phyloP scores from a whole-genome alignment of 2,797 vertebrate genomes.

The Oceanodroma leucorhoa region DNA sequence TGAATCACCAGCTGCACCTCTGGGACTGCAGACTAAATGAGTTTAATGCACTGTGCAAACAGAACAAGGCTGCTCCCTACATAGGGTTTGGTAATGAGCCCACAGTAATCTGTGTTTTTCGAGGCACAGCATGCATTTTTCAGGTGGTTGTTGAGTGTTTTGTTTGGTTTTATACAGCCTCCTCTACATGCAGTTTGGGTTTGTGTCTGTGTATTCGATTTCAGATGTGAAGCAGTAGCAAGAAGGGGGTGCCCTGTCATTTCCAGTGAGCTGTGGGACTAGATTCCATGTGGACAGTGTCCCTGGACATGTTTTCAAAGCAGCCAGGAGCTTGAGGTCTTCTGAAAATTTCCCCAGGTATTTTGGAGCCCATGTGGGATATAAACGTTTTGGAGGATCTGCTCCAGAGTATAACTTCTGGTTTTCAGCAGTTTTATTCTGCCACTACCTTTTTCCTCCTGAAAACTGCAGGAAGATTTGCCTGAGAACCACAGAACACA shows the following conservation, averaged over 20 bases:
- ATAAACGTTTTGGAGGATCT: background rate
- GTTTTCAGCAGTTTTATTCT: background rate
- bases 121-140: background rate
- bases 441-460: background rate
- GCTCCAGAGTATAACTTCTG: background rate
- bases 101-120: background rate
- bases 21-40: background rate
- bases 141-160: background rate
- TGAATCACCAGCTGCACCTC: background rate
- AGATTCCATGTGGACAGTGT: background rate
- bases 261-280: background rate
- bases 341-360: background rate
- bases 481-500: background rate
- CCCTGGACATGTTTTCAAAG: background rate
- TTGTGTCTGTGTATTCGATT: background rate
- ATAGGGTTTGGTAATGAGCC: background rate
- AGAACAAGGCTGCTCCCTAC: background rate
- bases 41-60: constrained; percentile 15
- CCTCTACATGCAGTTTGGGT: background rate
- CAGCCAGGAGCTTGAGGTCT: background rate
- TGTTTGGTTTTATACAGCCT: background rate
- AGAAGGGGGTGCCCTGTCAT: background rate
- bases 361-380: background rate
- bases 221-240: background rate
- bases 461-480: background rate